Conservation (phyloP, 2,888 invertebrate species). For the Tipula vernalis region DNA sequence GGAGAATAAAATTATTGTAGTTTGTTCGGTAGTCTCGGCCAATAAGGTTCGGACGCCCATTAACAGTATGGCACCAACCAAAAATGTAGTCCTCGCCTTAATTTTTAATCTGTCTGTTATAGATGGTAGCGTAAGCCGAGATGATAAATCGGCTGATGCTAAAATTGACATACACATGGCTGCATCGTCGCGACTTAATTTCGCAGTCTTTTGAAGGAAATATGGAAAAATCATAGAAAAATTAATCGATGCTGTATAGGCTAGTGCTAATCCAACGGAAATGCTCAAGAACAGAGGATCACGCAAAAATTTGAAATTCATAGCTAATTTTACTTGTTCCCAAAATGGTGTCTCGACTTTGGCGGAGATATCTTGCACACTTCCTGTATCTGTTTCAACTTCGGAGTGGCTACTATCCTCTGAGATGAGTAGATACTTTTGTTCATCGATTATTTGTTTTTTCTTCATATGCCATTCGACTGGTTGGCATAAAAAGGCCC, state of each 20-base stretch:
- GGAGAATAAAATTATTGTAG: conserved; percentile 41
- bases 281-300: conserved; percentile 53
- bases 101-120: conserved; percentile 48
- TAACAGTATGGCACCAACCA: conserved; percentile 46
- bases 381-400: background rate
- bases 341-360: conserved; percentile 6
- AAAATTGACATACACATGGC: conserved; percentile 59
- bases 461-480: conserved; percentile 43
- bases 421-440: background rate
- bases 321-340: conserved; percentile 33
- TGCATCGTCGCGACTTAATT: conserved; percentile 39
- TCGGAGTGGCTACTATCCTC: background rate
- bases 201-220: conserved; percentile 42
- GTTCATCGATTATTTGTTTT: conserved; percentile 12
- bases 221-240: conserved; percentile 59
- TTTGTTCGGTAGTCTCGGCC: conserved; percentile 44
- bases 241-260: conserved; percentile 54
- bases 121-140: conserved; percentile 50
- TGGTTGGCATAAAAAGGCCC: conserved; percentile 45
- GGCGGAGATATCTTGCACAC: background rate
- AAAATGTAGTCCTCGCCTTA: conserved; percentile 48
- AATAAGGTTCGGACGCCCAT: conserved; percentile 47
- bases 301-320: conserved; percentile 49
- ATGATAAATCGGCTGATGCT: conserved; percentile 51
- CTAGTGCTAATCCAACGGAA: conserved; percentile 50